Conservation (phyloP, 2,888 invertebrate genomes). For the Liodrosophila aerea region DNA sequence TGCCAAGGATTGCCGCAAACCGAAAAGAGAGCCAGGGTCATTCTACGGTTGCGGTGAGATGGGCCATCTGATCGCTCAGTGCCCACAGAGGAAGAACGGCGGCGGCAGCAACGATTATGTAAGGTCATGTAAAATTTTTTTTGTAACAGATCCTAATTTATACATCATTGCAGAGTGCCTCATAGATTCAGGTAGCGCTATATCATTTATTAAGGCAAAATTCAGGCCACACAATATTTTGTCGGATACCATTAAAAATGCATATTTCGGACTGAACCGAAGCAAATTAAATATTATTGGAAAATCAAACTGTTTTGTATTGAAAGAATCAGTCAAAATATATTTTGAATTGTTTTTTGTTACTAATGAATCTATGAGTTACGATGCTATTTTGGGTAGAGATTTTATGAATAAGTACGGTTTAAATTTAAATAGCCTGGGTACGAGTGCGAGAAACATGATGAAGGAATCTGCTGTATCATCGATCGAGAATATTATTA, state of each 20-base stretch:
- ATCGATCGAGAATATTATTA: too few species aligned
- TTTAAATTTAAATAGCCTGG: conserved; percentile 1
- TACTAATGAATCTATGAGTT: background rate
- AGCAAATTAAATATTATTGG: background rate
- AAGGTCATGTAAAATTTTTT: conserved; percentile 1
- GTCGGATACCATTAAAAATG: too few species aligned
- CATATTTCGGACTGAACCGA: background rate
- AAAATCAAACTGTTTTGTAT: background rate
- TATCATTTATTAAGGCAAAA: conserved; percentile 7
- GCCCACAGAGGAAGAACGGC: background rate
- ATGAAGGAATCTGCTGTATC: too few species aligned
- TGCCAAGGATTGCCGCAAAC: background rate
- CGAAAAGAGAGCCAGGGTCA: background rate
- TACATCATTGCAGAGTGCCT: conserved; percentile 1
- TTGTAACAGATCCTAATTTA: background rate
- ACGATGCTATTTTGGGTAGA: conserved; percentile 3
- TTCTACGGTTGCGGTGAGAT: background rate
- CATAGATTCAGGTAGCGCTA: conserved; percentile 5
- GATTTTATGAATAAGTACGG: conserved; percentile 6
- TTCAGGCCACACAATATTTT: background rate
- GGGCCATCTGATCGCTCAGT: background rate
- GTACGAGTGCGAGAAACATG: too few species aligned
- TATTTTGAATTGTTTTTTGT: background rate
- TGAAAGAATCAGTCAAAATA: background rate
- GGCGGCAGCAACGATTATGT: background rate